Conservation (phyloP, 2,797 vertebrate species). For the Gymnothorax reevesii region DNA sequence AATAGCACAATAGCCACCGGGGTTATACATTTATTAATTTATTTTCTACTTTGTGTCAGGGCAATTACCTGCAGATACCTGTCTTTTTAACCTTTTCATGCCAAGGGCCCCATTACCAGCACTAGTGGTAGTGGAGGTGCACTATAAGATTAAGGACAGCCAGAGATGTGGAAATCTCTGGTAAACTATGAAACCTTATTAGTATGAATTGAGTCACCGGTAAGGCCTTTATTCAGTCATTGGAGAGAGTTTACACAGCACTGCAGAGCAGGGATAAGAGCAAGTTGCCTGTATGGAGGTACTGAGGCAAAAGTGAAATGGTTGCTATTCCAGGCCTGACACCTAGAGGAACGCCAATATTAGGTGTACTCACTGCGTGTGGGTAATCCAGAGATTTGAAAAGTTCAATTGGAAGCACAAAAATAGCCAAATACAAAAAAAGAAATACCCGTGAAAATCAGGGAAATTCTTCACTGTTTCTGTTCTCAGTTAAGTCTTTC, state of each 20-base stretch:
- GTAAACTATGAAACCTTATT: slow-evolving; percentile 79
- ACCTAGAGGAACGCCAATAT: neutral
- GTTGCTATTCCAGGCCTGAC: neutral
- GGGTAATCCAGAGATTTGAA: neutral
- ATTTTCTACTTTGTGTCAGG: neutral
- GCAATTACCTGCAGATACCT: slow-evolving; percentile 19
- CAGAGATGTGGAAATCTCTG: slow-evolving; percentile 82
- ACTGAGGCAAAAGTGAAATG: neutral
- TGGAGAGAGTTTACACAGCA: neutral
- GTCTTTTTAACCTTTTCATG: slow-evolving; percentile 51
- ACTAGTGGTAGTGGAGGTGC: slow-evolving; percentile 40
- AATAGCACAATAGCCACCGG: neutral
- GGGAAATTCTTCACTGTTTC: slow-evolving; percentile 30
- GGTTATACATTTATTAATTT: neutral
- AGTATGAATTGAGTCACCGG: slow-evolving; percentile 78
- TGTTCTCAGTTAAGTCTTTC: no score
- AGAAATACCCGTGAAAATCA: slow-evolving; percentile 33
- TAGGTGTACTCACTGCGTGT: neutral
- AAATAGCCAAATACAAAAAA: neutral
- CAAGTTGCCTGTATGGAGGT: neutral
- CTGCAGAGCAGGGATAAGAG: neutral
- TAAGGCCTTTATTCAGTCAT: slow-evolving; percentile 65
- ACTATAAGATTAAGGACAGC: slow-evolving; percentile 71
- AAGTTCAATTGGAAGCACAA: neutral
- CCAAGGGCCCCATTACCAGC: slow-evolving; percentile 60